Evolutionary conservation across 2,888 invertebrate genomes (phyloP), one percentile per base, ranked within the genome.

Genomic region (Dynastes hyllus): DNA sequence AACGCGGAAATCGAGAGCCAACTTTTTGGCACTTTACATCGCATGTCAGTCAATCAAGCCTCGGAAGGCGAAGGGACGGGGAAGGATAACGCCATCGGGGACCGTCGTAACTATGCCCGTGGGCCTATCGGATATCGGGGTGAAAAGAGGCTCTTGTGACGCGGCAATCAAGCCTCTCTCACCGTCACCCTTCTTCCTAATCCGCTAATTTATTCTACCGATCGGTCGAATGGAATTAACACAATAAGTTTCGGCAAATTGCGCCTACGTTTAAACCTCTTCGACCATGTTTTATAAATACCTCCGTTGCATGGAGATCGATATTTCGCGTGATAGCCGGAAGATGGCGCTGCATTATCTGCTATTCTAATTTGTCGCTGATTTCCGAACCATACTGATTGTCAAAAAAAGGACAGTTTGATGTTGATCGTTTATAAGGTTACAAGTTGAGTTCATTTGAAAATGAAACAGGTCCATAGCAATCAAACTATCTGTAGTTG

Each of bases 21-120:
- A 66, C 45, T 45, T 69, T 67, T 50, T 16, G 55, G 71, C 37
- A 55, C 37, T 71, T 50, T 29, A 71, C 71, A 29, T 55, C 37
- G 71, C 71, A 55, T 55, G 71, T 71, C 71, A 71, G 37, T 71
- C 71, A 71, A 71, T 71, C 69, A 69, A 27, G 51, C 45, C 45
- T 37, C 5, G 67, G 51, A 55, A 55, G 16, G 55, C 3, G 16
- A 16, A n/a, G 16, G 37, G 66, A 8, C 66, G 27, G 27, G 69
- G 3, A 40, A 29, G 69, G 45, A 27, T 51, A 22, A 8, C 66
- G 69, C 29, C 29, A 37, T 5, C 32, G 29, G 27, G 16, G 55
- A 55, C 27, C 11, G 22, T 16, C 22, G 45, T 11, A 45, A 50
- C 69, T 45, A 51, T 16, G n/a, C 66, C 16, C 37, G 66, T 32